phyloP scores from a whole-genome alignment of 2,113 vertebrate species.

The Motacilla tschutschensis region DNA sequence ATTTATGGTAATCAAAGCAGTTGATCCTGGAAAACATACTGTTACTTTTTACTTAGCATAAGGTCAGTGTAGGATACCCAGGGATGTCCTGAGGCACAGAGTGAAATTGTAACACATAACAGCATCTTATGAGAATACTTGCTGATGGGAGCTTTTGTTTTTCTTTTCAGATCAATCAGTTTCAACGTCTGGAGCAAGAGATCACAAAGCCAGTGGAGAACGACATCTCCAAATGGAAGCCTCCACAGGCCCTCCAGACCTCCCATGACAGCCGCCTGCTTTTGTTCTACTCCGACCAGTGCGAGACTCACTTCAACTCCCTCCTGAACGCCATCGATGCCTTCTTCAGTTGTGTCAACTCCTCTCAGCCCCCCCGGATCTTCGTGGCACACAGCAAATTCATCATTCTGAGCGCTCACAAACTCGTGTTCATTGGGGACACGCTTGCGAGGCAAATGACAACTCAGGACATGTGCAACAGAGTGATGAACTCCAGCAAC shows the following conservation, averaged over 20 bases:
- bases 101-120: not conserved
- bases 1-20: not conserved
- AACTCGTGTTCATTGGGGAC: conserved; percentile 97
- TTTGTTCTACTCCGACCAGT: conserved; percentile 91
- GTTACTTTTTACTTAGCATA: not conserved
- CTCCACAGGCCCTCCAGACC: conserved; percentile 72
- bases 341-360: conserved; percentile 86
- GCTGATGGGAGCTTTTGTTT: not conserved
- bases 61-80: not conserved
- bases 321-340: conserved; percentile 91
- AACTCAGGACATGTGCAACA: conserved; percentile 82
- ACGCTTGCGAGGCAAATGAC: conserved; percentile 86
- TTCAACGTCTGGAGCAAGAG: conserved; percentile 92
- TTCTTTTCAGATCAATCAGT: conserved; percentile 86
- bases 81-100: rapidly evolving
- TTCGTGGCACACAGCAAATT: conserved; percentile 97
- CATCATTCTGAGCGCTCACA: conserved; percentile 95
- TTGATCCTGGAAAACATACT: not conserved
- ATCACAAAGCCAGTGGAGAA: conserved; percentile 93
- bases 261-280: conserved; percentile 86
- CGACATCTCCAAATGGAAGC: conserved; percentile 90
- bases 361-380: conserved; percentile 90
- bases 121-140: rapidly evolving
- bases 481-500: conserved; percentile 92
- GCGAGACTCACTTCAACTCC: conserved; percentile 88